Evolutionary conservation across 2,797 vertebrate genomes (phyloP), one percentile per base, ranked within the genome.

Genomic region (Lepilemur septentrionalis): DNA sequence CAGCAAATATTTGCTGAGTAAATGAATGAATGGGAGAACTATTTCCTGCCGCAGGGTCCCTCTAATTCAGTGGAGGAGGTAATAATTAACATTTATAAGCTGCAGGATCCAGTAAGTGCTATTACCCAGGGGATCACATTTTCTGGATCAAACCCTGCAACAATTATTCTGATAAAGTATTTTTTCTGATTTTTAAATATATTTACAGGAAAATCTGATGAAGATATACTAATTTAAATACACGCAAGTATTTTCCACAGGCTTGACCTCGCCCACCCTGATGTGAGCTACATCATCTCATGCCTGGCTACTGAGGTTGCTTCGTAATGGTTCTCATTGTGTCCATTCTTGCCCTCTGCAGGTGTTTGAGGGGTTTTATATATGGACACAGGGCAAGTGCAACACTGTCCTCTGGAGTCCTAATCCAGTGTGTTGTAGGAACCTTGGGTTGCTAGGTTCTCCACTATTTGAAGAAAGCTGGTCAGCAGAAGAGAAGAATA

Each of bases 251-350:
- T 15, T 50, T 52, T 84, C 48, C 22, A 61, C 35, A 61, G 41
- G 7, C 14, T 38, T n/a, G 7, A 6, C 0, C 0, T 65, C 38
- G n/a, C 41, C 46, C 32, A 30, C 13, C 11, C n/a, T n/a, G 14
- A 10, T 1, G 2, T 0, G 30, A 46, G 18, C 25, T 59, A 4
- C 3, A 0, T 32, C 2, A 32, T 11, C 78, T 48, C 30, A 1
- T 4, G 17, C 10, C 12, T 61, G 35, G 46, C 2, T 0, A 4
- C 8, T 2, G 0, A 1, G 8, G 7, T 41, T 18, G 5, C 32
- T 91, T 82, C 79, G 15, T 35, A n/a, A 7, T 12, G 23, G 6
- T 63, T 13, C 23, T 46, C 22, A 11, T 10, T 3, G 1, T 86
- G 22, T 43, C 3, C 48, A 14, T 28, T 38, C 43, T 65, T 25